These are phyloP conservation scores for Spinibarbus caldwelli DNA, from an alignment of 2,797 vertebrate species.

Conservation along the genomic window DNA sequence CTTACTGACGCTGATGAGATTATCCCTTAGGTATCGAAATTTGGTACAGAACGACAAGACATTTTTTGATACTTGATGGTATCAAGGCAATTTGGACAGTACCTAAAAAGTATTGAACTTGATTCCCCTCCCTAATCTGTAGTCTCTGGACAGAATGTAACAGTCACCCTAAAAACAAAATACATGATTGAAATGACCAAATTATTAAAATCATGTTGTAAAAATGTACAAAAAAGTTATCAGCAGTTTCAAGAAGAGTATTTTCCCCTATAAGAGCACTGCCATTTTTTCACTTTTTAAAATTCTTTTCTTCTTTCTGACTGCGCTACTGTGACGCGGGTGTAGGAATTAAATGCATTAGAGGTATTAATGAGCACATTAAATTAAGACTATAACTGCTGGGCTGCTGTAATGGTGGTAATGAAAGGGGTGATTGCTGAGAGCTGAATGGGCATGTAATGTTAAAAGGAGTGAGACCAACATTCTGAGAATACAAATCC, in stretches of 20 bases:
- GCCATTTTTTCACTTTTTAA: not conserved
- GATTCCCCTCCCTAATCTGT: no score
- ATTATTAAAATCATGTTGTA: not conserved
- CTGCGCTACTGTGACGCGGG: not conserved
- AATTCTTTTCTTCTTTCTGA: not conserved
- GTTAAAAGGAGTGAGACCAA: conserved; percentile 14
- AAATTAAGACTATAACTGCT: conserved; percentile 46
- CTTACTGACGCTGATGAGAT: no score
- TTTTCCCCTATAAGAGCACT: not conserved
- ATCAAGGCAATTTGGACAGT: no score
- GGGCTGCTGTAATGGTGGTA: conserved; percentile 33
- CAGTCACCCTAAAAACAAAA: not conserved
- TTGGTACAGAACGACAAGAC: no score
- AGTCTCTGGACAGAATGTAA: no score
- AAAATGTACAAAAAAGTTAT: no score
- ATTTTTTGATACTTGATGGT: no score
- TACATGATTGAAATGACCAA: not conserved
- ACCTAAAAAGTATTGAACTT: no score
- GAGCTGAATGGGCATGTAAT: conserved; percentile 37
- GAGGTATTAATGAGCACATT: conserved; percentile 51
- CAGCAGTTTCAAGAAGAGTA: not conserved
- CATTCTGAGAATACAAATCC: conserved; percentile 7
- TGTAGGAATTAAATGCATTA: conserved; percentile 45
- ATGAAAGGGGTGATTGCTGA: conserved; percentile 48
- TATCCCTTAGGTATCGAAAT: no score